Conservation (phyloP, 2,797 vertebrate genomes). For the Coilia nasus region DNA sequence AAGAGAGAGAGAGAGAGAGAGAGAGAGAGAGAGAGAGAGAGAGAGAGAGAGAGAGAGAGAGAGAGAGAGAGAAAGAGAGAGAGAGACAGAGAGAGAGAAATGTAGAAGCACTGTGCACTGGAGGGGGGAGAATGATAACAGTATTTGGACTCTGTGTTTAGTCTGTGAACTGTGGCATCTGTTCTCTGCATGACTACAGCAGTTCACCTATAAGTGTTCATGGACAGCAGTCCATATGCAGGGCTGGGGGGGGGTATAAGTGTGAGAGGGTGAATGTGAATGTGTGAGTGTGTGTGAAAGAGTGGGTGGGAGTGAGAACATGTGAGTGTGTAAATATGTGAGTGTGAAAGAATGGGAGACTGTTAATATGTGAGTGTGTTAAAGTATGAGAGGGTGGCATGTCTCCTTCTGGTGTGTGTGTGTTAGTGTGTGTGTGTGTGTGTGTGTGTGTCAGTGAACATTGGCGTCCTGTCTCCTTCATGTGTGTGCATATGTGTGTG, state of each 20-base stretch:
- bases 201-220: background rate
- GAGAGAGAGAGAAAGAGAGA: too few relatives aligned
- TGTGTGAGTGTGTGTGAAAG: background rate
- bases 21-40: too few relatives aligned
- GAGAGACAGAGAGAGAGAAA: background rate
- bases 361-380: background rate
- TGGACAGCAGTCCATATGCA: background rate
- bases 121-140: too few relatives aligned
- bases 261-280: background rate
- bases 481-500: too few relatives aligned
- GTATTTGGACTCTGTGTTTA: background rate
- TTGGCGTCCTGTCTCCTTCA: too few relatives aligned
- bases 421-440: too few relatives aligned
- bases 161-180: background rate
- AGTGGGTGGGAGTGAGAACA: background rate
- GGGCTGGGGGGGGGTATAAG: background rate
- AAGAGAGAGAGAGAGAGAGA: too few relatives aligned
- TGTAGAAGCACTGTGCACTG: background rate
- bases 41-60: too few relatives aligned
- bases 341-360: background rate
- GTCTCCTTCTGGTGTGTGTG: background rate
- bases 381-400: slow-evolving; percentile 14
- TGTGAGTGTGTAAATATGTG: background rate
- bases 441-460: background rate
- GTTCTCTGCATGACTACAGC: background rate